These are phyloP conservation scores for Helobdella robusta DNA, from an alignment of 2,888 invertebrate species.

Conservation along the genomic window DNA sequence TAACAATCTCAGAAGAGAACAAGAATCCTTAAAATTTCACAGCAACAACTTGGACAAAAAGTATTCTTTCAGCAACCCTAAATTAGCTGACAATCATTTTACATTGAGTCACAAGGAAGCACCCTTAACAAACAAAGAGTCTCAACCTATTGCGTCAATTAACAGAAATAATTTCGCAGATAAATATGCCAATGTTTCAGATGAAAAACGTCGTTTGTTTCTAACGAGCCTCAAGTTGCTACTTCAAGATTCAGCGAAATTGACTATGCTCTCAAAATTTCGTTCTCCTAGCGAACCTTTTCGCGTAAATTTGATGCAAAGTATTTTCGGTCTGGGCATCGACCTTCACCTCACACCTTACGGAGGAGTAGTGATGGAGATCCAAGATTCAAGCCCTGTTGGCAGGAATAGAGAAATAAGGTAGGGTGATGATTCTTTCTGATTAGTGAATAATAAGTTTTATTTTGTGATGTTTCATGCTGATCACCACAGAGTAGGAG, in stretches of 20 bases:
- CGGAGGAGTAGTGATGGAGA: conserved; percentile 40
- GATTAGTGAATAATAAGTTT: no score
- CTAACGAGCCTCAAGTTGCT: neutral
- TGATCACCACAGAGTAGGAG: conserved; percentile 39
- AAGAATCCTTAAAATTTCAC: no score
- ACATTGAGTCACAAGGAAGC: no score
- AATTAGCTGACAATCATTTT: no score
- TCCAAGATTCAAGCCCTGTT: conserved; percentile 41
- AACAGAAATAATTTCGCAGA: no score
- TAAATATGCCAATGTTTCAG: no score
- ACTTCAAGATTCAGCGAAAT: neutral
- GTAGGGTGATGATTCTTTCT: no score
- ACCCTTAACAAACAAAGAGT: no score
- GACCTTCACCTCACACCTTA: conserved; percentile 39
- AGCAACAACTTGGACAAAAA: no score
- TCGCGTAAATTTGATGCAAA: conserved; percentile 43
- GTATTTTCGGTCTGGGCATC: conserved; percentile 45
- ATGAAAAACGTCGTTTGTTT: neutral
- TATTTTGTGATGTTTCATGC: neutral
- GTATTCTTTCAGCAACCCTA: no score
- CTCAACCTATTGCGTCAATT: no score
- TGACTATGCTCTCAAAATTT: conserved; percentile 11
- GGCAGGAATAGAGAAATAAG: conserved; percentile 42
- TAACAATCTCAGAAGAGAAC: no score
- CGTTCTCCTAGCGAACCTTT: conserved; percentile 41